These are phyloP conservation scores for Orthosia gothica DNA, from an alignment of 2,888 invertebrate genomes.

Conservation along the genomic window DNA sequence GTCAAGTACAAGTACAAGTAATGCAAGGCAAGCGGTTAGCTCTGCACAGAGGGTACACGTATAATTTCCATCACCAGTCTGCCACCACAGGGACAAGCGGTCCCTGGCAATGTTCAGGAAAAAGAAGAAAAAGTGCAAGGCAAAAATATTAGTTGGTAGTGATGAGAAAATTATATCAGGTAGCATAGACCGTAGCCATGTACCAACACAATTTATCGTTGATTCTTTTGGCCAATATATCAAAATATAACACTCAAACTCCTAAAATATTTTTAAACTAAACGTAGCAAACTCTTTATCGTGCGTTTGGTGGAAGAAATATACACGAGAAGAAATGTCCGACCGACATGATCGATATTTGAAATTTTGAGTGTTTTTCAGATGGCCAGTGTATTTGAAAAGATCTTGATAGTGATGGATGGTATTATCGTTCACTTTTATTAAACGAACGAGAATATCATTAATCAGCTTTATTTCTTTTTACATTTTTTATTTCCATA, in stretches of 20 bases:
- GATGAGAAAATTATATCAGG: background rate
- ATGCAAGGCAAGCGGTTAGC: constrained; percentile 4
- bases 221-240: constrained; percentile 32
- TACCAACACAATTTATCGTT: constrained; percentile 17
- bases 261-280: no score
- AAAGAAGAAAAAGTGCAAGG: constrained; percentile 23
- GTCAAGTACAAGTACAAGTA: constrained; percentile 24
- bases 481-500: no score
- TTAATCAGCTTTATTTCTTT: no score
- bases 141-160: constrained; percentile 13
- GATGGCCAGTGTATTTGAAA: no score
- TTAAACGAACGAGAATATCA: no score
- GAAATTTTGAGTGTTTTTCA: no score
- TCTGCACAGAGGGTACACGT: constrained; percentile 22
- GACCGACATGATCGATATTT: no score
- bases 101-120: constrained; percentile 1
- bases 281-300: no score
- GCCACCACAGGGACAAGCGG: background rate
- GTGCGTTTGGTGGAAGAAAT: no score
- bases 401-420: no score
- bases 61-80: constrained; percentile 17
- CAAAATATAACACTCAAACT: background rate
- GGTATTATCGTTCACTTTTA: no score
- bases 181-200: constrained; percentile 13
- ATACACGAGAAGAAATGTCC: no score